Percentiles rank a stretch among this genome's conserved stretches.
phyloP scores from a whole-genome alignment of 2,797 vertebrate genomes.

The Heteromormyrus szaboi region DNA sequence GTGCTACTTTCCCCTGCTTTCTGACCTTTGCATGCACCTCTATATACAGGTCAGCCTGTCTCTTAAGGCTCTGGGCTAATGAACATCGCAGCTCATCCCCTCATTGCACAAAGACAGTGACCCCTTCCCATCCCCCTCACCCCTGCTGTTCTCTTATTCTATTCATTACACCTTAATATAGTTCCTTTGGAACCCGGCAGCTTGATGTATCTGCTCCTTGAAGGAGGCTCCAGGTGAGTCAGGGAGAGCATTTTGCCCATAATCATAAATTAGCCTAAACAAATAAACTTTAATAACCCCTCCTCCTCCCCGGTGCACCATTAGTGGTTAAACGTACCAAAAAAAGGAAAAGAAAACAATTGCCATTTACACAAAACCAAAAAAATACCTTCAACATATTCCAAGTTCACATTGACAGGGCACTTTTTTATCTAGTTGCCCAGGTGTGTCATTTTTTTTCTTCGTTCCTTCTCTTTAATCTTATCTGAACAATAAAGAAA shows the following conservation, averaged over 20 bases:
- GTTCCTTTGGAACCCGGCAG: constrained; percentile 13
- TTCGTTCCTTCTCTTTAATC: neutral
- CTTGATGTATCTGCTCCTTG: constrained; percentile 11
- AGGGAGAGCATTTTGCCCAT: neutral
- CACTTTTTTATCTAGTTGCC: neutral
- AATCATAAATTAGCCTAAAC: neutral
- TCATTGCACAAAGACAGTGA: constrained; percentile 6
- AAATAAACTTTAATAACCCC: neutral
- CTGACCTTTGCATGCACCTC: neutral
- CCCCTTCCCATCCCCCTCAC: neutral
- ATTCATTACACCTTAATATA: constrained; percentile 25
- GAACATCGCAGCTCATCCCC: constrained; percentile 15
- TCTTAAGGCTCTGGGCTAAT: constrained; percentile 19
- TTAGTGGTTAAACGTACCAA: neutral
- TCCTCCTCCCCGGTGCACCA: neutral
- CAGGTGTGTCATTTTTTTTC: neutral
- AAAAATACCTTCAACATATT: neutral
- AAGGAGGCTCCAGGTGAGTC: constrained; percentile 14
- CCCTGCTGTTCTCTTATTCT: neutral
- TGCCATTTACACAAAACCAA: neutral
- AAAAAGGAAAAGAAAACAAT: neutral
- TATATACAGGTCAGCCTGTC: neutral
- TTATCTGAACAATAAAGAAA: neutral
- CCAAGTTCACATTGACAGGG: neutral
- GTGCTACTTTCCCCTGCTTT: neutral